Evolutionary conservation across 2,113 vertebrate genomes (phyloP).

Genomic region (Castor canadensis): DNA sequence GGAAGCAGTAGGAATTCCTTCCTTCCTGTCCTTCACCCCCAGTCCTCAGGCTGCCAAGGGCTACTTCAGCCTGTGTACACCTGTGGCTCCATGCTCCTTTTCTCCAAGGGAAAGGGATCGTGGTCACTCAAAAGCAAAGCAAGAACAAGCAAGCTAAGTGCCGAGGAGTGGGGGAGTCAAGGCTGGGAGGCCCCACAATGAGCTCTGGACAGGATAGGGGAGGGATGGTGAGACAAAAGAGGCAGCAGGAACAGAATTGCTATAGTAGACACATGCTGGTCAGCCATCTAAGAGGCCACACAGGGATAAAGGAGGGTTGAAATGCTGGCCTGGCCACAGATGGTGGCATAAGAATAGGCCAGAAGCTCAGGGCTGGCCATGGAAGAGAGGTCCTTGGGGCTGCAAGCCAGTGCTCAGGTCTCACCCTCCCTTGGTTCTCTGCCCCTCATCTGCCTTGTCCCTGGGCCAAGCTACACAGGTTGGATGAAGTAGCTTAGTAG

Average conservation of each 20-base stretch:
- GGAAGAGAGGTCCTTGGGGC: neutral
- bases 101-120: neutral
- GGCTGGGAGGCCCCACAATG: fast-evolving
- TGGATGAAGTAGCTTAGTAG: neutral
- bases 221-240: neutral
- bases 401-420: neutral
- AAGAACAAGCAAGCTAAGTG: neutral
- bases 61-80: neutral
- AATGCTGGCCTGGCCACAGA: too few species aligned
- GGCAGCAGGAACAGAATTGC: neutral
- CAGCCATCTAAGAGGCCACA: neutral
- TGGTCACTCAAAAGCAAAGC: neutral
- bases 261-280: neutral
- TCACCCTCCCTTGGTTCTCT: neutral
- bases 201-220: neutral
- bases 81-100: neutral
- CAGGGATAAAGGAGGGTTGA: neutral
- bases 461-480: neutral
- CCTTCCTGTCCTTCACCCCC: neutral
- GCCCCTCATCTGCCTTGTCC: too few species aligned
- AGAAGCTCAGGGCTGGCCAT: neutral
- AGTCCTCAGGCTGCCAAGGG: neutral
- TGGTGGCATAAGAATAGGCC: fast-evolving
- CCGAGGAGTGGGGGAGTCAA: neutral
- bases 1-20: neutral